A percentile compares a stretch with the other conserved stretches of the same genome.
Conservation (phyloP, 2,888 invertebrate species). For the Drosophila siamana region DNA sequence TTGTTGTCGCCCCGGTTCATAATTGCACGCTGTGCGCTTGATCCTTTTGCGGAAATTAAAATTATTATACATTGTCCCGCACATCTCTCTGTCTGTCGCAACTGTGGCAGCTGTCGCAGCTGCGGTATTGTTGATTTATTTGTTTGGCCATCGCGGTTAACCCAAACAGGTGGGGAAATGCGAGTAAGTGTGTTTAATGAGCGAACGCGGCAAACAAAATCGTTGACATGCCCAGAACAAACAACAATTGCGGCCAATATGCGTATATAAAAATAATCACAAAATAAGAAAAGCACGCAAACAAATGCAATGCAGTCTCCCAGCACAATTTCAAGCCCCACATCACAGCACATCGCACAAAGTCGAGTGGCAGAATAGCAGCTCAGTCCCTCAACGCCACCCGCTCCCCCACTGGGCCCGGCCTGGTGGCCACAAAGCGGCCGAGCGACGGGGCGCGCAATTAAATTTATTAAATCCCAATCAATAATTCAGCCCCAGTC, state of each 20-base stretch:
- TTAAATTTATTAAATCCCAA: constrained; percentile 79
- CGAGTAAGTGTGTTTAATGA: constrained; percentile 63
- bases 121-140: constrained; percentile 40
- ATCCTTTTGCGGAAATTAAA: constrained; percentile 72
- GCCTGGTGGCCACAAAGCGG: constrained; percentile 41
- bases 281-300: constrained; percentile 1
- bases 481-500: constrained; percentile 72
- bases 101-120: background rate
- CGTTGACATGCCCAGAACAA: constrained; percentile 39
- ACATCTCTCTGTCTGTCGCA: background rate
- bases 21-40: constrained; percentile 63
- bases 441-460: constrained; percentile 47
- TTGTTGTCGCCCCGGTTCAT: constrained; percentile 33
- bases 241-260: background rate
- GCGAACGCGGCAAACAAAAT: constrained; percentile 42
- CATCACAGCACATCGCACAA: too few species aligned
- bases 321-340: background rate
- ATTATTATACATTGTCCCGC: constrained; percentile 38
- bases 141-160: constrained; percentile 49
- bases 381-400: too few species aligned
- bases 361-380: constrained; percentile 7
- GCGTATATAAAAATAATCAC: background rate
- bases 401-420: too few species aligned
- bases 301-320: background rate
- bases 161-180: constrained; percentile 48